Conservation (phyloP, 37 sponge, comb jelly and placozoan genomes). For the Bolinopsis microptera region DNA sequence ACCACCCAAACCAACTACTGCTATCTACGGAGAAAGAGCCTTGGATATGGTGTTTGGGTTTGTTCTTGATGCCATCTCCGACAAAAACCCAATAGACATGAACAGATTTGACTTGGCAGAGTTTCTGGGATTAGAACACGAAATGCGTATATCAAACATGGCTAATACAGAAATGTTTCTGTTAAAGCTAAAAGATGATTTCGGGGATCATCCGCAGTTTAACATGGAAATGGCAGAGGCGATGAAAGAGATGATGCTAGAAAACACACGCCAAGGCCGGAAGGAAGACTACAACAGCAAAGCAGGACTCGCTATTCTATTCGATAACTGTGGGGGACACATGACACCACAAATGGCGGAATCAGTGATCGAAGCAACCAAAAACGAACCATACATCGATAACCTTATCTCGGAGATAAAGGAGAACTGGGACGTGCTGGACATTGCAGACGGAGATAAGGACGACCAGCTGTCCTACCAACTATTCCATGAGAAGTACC, state of each 20-base stretch:
- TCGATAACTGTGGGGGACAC: conserved; percentile 65
- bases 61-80: neutral
- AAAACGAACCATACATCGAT: neutral
- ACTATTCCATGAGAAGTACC: neutral
- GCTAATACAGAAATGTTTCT: conserved; percentile 64
- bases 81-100: neutral
- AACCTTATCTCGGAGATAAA: neutral
- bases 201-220: conserved; percentile 68
- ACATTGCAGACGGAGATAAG: neutral
- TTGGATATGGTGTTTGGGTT: conserved; percentile 68
- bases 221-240: conserved; percentile 21
- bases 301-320: conserved; percentile 68
- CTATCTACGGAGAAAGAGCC: conserved; percentile 68
- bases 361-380: neutral
- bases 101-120: conserved; percentile 42
- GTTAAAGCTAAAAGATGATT: neutral
- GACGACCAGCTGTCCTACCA: neutral
- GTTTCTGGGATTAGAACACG: conserved; percentile 65
- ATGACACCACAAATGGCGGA: neutral
- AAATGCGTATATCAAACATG: conserved; percentile 67
- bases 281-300: conserved; percentile 72
- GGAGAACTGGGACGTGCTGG: neutral
- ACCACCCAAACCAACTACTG: conserved; percentile 65
- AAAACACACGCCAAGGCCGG: conserved; percentile 51
- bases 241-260: conserved; percentile 67